Conservation (phyloP, 1,140 invertebrate species). For the Drosophila melanogaster region Release_6_plus_ISO1_MT NT_033777.3:11426001-11426500, state of each 20-base stretch:
- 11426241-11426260: slow-evolving; percentile 86
- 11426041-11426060: slow-evolving; percentile 85
- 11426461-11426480: slow-evolving; percentile 91
- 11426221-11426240: slow-evolving; percentile 73
- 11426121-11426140: slow-evolving; percentile 79
- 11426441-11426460: slow-evolving; percentile 89
- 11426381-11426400: slow-evolving; percentile 84
- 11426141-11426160: slow-evolving; percentile 59
- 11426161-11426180: slow-evolving; percentile 57
- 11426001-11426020: slow-evolving; percentile 85
- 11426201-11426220: slow-evolving; percentile 84
- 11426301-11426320: slow-evolving; percentile 87
- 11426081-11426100: slow-evolving; percentile 87
- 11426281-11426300: slow-evolving; percentile 87
- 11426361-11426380: slow-evolving; percentile 85
- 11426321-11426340: slow-evolving; percentile 87
- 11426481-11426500: slow-evolving; percentile 87
- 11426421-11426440: slow-evolving; percentile 89
- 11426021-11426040: slow-evolving; percentile 84
- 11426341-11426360: slow-evolving; percentile 86
- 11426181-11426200: slow-evolving; percentile 61
- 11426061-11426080: slow-evolving; percentile 85
- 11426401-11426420: slow-evolving; percentile 86
- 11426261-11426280: slow-evolving; percentile 87
- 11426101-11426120: slow-evolving; percentile 87